Evolutionary conservation across 1,140 invertebrate species (phyloP), one percentile per base, ranked within the genome.

Genomic region (Hermetia illucens): DNA sequence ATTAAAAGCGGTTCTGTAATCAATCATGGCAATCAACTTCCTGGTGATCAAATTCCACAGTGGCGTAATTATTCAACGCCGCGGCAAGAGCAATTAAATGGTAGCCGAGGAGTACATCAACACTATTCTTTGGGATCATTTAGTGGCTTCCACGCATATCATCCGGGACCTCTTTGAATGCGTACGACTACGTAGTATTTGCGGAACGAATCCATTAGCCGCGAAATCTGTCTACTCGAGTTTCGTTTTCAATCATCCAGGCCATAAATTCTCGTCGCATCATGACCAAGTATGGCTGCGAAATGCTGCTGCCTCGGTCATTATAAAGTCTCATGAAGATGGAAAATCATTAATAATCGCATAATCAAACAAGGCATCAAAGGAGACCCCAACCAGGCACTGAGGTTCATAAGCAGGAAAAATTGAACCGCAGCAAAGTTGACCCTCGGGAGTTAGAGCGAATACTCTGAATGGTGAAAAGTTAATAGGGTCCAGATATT

Each of bases 291-390:
- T n/a, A n/a, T n/a, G n/a, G n/a, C n/a, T 18, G 32, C 15, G 19
- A 34, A 15, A 34, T 34, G 32, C 12, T 17, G 12, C 17, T 34
- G 15, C 19, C 17, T 34, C 19, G 15, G 15, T 34, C n/a, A n/a
- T n/a, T n/a, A n/a, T n/a, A n/a, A n/a, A n/a, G n/a, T n/a, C n/a
- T 34, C 19, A 34, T 34, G 15, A 34, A 34, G 12, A 10, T 12
- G 17, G 4, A 10, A 18, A 10, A 34, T 34, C 32, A 34, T 34
- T 34, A 34, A 34, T 34, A 34, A 34, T 34, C 32, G 32, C 32
- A 34, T 34, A 34, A 34, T 34, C 32, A 34, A 18, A 34, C 32
- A 34, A 34, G 32, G 12, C 32, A 34, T 19, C 16, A 15, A 12
- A 15, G 16, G 27, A 29, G 12, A 29, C 12, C 27, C 24, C 27